Evolutionary conservation across 1,140 invertebrate genomes (phyloP).

Genomic region (Eciton burchellii): DNA sequence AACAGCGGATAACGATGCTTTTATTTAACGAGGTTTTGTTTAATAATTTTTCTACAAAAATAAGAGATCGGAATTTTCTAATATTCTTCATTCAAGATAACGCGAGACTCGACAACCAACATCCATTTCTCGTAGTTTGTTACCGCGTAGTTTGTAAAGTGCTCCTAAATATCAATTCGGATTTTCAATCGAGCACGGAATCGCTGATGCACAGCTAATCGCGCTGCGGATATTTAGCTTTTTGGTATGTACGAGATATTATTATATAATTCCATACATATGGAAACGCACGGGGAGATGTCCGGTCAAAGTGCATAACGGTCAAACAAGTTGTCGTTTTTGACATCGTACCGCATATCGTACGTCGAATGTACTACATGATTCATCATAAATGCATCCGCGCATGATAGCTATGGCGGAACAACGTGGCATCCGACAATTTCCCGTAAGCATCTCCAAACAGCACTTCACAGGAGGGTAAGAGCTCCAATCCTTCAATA

Average conservation of each 20-base stretch:
- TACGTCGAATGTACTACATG: background rate
- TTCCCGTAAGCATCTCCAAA: constrained; percentile 32
- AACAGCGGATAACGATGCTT: background rate
- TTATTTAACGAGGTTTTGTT: background rate
- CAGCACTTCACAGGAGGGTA: background rate
- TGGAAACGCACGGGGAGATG: background rate
- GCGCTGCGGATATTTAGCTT: too few relatives aligned
- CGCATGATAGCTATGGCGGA: background rate
- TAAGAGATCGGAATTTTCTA: background rate
- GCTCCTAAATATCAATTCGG: too few relatives aligned
- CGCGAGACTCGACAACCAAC: too few relatives aligned
- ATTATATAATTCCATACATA: constrained; percentile 4
- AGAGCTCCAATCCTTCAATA: constrained; percentile 50
- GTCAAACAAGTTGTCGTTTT: background rate
- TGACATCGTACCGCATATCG: background rate
- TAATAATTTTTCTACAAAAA: background rate
- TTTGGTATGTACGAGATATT: too few relatives aligned
- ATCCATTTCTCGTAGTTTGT: too few relatives aligned
- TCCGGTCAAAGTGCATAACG: background rate
- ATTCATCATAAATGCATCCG: background rate
- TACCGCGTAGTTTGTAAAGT: too few relatives aligned
- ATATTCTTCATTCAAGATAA: background rate
- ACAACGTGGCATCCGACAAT: constrained; percentile 44
- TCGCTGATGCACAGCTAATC: too few relatives aligned
- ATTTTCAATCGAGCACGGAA: too few relatives aligned